Percentiles rank a stretch among this genome's conserved stretches.
These are phyloP conservation scores for Theonella swinhoei DNA, from an alignment of 37 sponge, comb jelly and placozoan genomes.

Conservation along the genomic window DNA sequence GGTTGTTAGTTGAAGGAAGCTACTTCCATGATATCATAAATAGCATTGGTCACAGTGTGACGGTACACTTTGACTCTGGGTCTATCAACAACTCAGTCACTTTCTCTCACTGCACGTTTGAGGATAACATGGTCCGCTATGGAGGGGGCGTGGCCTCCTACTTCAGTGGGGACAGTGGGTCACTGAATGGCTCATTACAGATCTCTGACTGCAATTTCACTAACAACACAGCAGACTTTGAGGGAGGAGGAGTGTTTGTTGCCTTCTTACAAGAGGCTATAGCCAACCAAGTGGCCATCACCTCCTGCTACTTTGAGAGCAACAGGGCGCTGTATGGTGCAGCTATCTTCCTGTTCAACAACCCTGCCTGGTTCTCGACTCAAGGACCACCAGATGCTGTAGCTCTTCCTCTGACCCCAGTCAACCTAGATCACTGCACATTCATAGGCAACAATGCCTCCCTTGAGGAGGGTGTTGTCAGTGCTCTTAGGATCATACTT, in stretches of 20 bases:
- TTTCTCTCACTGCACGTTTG: slow-evolving; percentile 42
- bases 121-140: slow-evolving; percentile 52
- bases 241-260: slow-evolving; percentile 81
- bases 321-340: slow-evolving; percentile 57
- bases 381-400: not conserved
- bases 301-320: slow-evolving; percentile 11
- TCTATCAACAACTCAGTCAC: slow-evolving; percentile 35
- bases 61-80: slow-evolving; percentile 8
- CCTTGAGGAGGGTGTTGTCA: slow-evolving; percentile 48
- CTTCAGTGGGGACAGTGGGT: slow-evolving; percentile 20
- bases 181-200: slow-evolving; percentile 10
- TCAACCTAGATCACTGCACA: slow-evolving; percentile 9
- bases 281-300: slow-evolving; percentile 14
- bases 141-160: slow-evolving; percentile 78
- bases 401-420: slow-evolving; percentile 16
- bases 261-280: slow-evolving; percentile 22
- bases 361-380: slow-evolving; percentile 33
- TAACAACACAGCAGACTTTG: slow-evolving; percentile 57
- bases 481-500: slow-evolving; percentile 39
- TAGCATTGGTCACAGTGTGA: slow-evolving; percentile 11
- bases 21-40: slow-evolving; percentile 1
- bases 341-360: slow-evolving; percentile 57
- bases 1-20: not conserved
- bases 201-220: slow-evolving; percentile 52
- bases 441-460: slow-evolving; percentile 26